phyloP scores from a whole-genome alignment of 2,888 invertebrate genomes.

The Lasiommata megera region DNA sequence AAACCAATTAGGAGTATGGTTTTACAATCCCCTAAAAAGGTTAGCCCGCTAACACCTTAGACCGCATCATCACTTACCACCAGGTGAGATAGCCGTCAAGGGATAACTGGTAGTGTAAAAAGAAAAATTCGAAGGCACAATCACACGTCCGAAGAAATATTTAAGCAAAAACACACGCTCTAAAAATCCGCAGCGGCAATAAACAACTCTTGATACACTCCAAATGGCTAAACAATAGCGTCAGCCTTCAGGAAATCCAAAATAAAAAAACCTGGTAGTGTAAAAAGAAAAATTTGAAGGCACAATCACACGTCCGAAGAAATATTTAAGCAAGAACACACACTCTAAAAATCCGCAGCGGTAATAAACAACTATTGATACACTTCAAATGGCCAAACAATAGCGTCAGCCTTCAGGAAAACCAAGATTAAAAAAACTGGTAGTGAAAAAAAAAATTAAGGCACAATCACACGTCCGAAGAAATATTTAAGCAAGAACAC shows the following conservation, averaged over 20 bases:
- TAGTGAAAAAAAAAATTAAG: too few species aligned
- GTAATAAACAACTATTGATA: conserved; percentile 22
- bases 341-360: conserved; percentile 4
- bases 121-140: too few species aligned
- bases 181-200: conserved; percentile 10
- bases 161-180: neutral
- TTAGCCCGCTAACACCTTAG: too few species aligned
- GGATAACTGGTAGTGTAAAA: too few species aligned
- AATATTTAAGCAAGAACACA: neutral
- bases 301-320: neutral
- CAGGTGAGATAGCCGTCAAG: too few species aligned
- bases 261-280: too few species aligned
- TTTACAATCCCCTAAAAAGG: too few species aligned
- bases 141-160: neutral
- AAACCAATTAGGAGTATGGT: too few species aligned
- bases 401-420: conserved; percentile 28
- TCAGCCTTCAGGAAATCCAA: conserved; percentile 30
- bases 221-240: conserved; percentile 33
- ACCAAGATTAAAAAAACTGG: too few species aligned
- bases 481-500: neutral
- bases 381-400: conserved; percentile 33
- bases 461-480: neutral
- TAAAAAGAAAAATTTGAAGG: too few species aligned
- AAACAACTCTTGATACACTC: conserved; percentile 25
- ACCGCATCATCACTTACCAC: too few species aligned